phyloP scores from a whole-genome alignment of 2,113 vertebrate genomes.

The Apistogramma diplotaenia region DNA sequence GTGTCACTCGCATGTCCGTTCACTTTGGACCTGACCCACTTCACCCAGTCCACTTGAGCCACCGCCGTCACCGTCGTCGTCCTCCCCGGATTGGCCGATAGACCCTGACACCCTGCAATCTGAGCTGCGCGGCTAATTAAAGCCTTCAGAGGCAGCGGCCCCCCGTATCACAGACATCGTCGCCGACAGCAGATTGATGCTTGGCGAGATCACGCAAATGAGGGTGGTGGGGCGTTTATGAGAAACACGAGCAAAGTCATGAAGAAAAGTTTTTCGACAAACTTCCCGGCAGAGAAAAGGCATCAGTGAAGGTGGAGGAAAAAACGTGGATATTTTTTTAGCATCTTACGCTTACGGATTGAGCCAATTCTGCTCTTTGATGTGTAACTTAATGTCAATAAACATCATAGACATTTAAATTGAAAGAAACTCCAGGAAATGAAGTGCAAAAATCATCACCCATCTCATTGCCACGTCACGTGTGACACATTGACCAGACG shows the following conservation, averaged over 20 bases:
- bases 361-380: not conserved
- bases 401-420: not conserved
- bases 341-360: not conserved
- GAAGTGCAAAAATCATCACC: not conserved
- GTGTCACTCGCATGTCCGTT: slow-evolving; percentile 54
- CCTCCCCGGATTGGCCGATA: slow-evolving; percentile 28
- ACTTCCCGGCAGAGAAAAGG: slow-evolving; percentile 8
- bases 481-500: slow-evolving; percentile 21
- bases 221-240: slow-evolving; percentile 44
- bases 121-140: slow-evolving; percentile 64
- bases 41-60: slow-evolving; percentile 43
- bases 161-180: slow-evolving; percentile 12
- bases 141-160: slow-evolving; percentile 45
- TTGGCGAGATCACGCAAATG: slow-evolving; percentile 69
- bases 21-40: slow-evolving; percentile 73
- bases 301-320: not conserved
- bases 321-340: not conserved
- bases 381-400: not conserved
- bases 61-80: not conserved
- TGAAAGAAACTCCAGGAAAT: not conserved
- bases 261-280: slow-evolving; percentile 49
- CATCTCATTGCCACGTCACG: slow-evolving; percentile 21
- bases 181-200: slow-evolving; percentile 73
- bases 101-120: slow-evolving; percentile 60
- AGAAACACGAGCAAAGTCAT: slow-evolving; percentile 16